Conservation (phyloP, 2,113 vertebrate genomes). For the Percina caprodes region DNA sequence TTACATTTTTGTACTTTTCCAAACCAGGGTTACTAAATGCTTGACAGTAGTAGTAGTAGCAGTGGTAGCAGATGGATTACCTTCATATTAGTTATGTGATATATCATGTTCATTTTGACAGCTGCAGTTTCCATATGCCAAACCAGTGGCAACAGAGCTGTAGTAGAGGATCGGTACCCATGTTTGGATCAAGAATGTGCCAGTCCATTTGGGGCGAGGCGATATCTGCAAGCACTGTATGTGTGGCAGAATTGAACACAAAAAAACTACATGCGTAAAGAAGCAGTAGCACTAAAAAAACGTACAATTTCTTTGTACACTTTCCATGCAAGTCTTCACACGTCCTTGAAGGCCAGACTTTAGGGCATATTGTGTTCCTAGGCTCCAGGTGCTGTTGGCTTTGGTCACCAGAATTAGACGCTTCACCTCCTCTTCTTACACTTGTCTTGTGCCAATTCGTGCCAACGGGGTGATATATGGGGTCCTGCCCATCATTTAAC, state of each 20-base stretch:
- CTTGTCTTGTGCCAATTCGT: constrained; percentile 5
- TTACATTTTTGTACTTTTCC: background rate
- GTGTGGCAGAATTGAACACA: background rate
- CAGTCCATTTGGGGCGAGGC: background rate
- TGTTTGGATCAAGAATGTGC: constrained; percentile 17
- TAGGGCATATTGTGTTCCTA: constrained; percentile 23
- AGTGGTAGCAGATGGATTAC: background rate
- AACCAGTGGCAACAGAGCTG: constrained; percentile 1
- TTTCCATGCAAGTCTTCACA: background rate
- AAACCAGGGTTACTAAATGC: background rate
- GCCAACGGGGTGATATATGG: background rate
- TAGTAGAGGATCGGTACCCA: constrained; percentile 1
- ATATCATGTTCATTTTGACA: constrained; percentile 22
- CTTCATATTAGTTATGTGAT: background rate
- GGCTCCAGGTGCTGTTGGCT: constrained; percentile 35
- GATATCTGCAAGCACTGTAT: background rate
- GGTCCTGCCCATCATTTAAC: constrained; percentile 19
- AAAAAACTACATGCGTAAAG: background rate
- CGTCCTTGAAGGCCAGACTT: background rate
- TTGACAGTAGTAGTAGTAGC: background rate
- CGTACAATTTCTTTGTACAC: background rate
- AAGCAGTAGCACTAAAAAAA: background rate
- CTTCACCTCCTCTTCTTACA: constrained; percentile 42
- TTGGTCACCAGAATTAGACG: constrained; percentile 44
- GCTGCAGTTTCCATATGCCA: constrained; percentile 32